Conservation (phyloP, 2,113 vertebrate genomes). For the Crypturellus undulatus region DNA sequence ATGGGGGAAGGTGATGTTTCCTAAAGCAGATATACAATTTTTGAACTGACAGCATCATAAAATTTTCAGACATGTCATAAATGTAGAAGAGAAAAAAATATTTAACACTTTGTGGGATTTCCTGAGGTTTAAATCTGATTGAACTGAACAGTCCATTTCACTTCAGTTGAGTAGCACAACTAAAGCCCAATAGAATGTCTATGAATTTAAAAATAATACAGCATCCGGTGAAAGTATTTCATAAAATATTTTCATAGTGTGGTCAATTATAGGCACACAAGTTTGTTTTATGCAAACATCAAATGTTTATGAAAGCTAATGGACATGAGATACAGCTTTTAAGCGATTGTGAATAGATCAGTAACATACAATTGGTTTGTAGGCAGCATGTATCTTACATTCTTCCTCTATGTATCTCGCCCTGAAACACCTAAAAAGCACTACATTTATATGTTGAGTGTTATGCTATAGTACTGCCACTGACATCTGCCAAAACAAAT, state of each 20-base stretch:
- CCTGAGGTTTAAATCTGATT: background rate
- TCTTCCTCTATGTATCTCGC: background rate
- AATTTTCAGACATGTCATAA: background rate
- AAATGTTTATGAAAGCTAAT: background rate
- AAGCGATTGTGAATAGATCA: background rate
- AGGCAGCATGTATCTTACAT: background rate
- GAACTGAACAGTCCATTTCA: background rate
- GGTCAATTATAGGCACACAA: background rate
- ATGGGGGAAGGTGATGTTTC: background rate
- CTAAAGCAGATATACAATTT: background rate
- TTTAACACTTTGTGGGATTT: background rate
- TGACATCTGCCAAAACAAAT: conserved; percentile 17
- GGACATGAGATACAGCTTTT: background rate
- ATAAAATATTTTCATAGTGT: background rate
- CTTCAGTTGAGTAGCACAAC: no score
- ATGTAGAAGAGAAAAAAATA: background rate
- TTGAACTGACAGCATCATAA: background rate
- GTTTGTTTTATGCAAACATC: background rate
- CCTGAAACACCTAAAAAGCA: background rate
- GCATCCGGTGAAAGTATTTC: background rate
- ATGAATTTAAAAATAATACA: background rate
- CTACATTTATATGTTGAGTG: background rate
- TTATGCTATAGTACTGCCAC: background rate
- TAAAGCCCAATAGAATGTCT: background rate
- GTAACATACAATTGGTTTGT: background rate